Evolutionary conservation across 2,113 vertebrate genomes (phyloP), one percentile per base, ranked within the genome.

Genomic region (Protobothrops flavoviridis): DNA sequence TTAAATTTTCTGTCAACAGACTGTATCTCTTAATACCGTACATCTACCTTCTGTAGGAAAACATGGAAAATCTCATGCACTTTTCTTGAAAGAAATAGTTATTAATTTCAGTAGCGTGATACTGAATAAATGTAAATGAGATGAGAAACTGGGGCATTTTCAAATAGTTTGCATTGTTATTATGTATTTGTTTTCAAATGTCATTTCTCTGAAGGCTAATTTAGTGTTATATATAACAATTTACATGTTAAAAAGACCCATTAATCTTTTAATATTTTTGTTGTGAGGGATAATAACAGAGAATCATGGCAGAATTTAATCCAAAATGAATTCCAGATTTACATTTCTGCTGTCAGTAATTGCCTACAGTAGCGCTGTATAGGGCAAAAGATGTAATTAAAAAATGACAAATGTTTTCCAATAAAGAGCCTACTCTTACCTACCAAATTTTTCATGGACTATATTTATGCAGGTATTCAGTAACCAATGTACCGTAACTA

Each of bases 281-380:
- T 94, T 97, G 93, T 64, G 89, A 81, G 57, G 55, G 91, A 85
- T 94, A 96, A 95, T 86, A 90, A 90, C 33, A 43, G 23, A 94
- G 91, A 95, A 69, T 93, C 91, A 91, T 86, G 94, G 56, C 13
- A 95, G 90, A 92, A 39, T 7, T 88, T 96, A 96, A 94, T 94
- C 90, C 94, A 93, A 94, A 96, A 94, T 88, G 93, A 94, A 92
- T 96, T 95, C 20, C 87, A 94, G 61, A 96, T 95, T 92, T 95
- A 55, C 89, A 10, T 93, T 95, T 94, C 43, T 92, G 86, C 94
- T 93, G 94, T 89, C 94, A 95, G 39, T 93, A 95, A 95, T 95
- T 93, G 91, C 33, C 88, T 59, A 89, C 48, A 93, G 94, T 92
- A 92, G 2, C 20, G 90, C 94, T 93, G 64, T 91, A 74, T 88